phyloP scores from a whole-genome alignment of 2,888 invertebrate genomes.

The Macaria notata region DNA sequence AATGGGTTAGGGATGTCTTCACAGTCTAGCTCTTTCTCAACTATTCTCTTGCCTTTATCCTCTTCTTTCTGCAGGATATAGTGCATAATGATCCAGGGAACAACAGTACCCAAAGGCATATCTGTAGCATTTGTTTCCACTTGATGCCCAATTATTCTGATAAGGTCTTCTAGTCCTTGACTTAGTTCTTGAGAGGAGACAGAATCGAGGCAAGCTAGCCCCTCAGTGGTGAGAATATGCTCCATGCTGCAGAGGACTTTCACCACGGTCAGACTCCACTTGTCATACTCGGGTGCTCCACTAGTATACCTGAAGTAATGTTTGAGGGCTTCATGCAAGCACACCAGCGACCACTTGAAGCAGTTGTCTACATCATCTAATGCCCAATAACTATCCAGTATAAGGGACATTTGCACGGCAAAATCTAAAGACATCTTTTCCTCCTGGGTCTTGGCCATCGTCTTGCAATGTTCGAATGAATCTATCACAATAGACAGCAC shows the following conservation, averaged over 20 bases:
- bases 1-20: slow-evolving; percentile 88
- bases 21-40: slow-evolving; percentile 64
- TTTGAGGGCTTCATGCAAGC: slow-evolving; percentile 87
- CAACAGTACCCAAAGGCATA: slow-evolving; percentile 86
- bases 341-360: slow-evolving; percentile 89
- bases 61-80: slow-evolving; percentile 89
- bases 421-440: slow-evolving; percentile 78
- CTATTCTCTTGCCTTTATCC: slow-evolving; percentile 84
- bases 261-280: slow-evolving; percentile 70
- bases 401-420: slow-evolving; percentile 81
- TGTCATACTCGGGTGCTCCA: slow-evolving; percentile 68
- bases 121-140: slow-evolving; percentile 87
- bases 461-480: slow-evolving; percentile 83
- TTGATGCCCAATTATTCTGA: slow-evolving; percentile 89
- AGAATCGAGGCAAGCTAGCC: slow-evolving; percentile 73
- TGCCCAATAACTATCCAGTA: slow-evolving; percentile 86
- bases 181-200: slow-evolving; percentile 83
- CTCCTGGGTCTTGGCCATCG: slow-evolving; percentile 65
- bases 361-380: slow-evolving; percentile 84
- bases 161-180: slow-evolving; percentile 88
- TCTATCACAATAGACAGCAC: slow-evolving; percentile 86
- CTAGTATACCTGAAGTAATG: slow-evolving; percentile 80
- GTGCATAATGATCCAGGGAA: slow-evolving; percentile 93
- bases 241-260: slow-evolving; percentile 75
- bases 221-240: slow-evolving; percentile 69